phyloP scores from a whole-genome alignment of 2,888 invertebrate genomes.

The Dicranocentrus wangi region DNA sequence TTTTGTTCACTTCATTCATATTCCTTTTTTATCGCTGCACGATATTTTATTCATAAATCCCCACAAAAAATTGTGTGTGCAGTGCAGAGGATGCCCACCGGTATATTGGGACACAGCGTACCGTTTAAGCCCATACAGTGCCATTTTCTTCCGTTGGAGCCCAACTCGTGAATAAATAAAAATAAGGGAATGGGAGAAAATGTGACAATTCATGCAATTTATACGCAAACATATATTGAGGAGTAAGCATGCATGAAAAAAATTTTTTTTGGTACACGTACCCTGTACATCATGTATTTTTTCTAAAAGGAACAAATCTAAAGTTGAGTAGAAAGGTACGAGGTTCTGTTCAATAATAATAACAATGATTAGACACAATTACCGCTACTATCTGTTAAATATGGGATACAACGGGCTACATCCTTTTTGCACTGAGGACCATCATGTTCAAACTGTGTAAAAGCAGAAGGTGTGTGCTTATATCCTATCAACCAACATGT shows the following conservation, averaged over 20 bases:
- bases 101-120: not conserved
- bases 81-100: not conserved
- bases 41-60: conserved; percentile 12
- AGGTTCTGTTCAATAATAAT: conserved; percentile 49
- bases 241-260: conserved; percentile 50
- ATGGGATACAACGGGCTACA: conserved; percentile 24
- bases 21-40: conserved; percentile 26
- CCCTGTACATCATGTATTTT: not conserved
- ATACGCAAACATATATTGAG: not conserved
- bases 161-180: conserved; percentile 54
- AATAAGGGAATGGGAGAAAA: conserved; percentile 41
- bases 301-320: not conserved
- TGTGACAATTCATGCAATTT: conserved; percentile 58
- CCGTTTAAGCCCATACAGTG: not conserved
- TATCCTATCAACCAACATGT: not conserved
- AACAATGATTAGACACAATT: conserved; percentile 59
- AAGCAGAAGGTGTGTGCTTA: too few species aligned
- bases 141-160: conserved; percentile 13
- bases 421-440: conserved; percentile 6
- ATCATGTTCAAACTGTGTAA: not conserved
- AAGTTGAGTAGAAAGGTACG: not conserved
- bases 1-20: conserved; percentile 1
- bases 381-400: conserved; percentile 56
- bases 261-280: not conserved
- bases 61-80: not conserved